Conservation (phyloP, 2,888 invertebrate genomes). For the Meta bourneti region DNA sequence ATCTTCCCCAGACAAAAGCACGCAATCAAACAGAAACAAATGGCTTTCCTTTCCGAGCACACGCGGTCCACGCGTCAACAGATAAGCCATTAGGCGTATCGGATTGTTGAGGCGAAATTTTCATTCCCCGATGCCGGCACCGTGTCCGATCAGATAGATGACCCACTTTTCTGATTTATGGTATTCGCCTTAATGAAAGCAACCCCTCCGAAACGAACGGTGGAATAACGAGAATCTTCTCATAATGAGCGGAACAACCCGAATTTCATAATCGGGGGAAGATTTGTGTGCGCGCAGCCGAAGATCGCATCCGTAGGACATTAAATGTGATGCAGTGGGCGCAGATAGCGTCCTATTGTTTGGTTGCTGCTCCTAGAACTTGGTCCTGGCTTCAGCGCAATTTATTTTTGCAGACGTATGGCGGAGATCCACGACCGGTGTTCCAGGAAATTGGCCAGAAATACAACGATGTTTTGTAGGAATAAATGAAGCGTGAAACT, state of each 20-base stretch:
- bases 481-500: too few species aligned
- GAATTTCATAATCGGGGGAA: slow-evolving; percentile 23
- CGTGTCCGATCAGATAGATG: slow-evolving; percentile 38
- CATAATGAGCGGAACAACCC: slow-evolving; percentile 22
- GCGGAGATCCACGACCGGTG: too few species aligned
- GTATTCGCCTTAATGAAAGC: slow-evolving; percentile 56
- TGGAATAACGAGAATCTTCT: slow-evolving; percentile 41
- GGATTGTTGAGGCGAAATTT: slow-evolving; percentile 32
- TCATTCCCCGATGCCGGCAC: slow-evolving; percentile 3
- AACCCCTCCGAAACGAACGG: slow-evolving; percentile 45
- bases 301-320: background rate
- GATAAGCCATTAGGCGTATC: slow-evolving; percentile 49
- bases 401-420: too few species aligned
- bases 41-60: background rate
- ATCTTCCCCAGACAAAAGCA: slow-evolving; percentile 19
- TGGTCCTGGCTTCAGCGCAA: too few species aligned
- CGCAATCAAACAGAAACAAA: slow-evolving; percentile 36
- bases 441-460: too few species aligned
- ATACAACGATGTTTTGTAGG: too few species aligned
- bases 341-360: too few species aligned
- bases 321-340: background rate
- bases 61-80: slow-evolving; percentile 1
- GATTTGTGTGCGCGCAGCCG: background rate
- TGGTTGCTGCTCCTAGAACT: too few species aligned
- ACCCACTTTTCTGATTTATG: slow-evolving; percentile 58